These are phyloP conservation scores for Cinclus cinclus DNA, from an alignment of 2,113 vertebrate species.

Conservation along the genomic window DNA sequence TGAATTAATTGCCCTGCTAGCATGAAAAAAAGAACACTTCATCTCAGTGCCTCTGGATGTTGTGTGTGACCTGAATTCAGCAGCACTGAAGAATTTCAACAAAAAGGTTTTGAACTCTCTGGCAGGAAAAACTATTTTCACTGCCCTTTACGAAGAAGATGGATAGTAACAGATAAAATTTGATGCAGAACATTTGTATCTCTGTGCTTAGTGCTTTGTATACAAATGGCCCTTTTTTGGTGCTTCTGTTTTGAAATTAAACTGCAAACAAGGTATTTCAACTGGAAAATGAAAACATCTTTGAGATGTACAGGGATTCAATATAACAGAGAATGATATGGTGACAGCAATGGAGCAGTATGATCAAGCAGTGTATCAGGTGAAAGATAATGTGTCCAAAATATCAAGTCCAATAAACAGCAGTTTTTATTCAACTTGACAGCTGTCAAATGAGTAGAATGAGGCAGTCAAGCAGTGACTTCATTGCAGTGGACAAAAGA, in stretches of 20 bases:
- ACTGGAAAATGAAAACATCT: constrained; percentile 23
- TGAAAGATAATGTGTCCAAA: constrained; percentile 32
- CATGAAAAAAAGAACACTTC: not conserved
- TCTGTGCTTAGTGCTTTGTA: not conserved
- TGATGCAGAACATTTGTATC: not conserved
- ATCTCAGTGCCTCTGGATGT: constrained; percentile 3
- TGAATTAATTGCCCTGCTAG: not conserved
- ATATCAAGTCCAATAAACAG: not conserved
- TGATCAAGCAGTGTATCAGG: not conserved
- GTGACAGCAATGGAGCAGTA: not conserved
- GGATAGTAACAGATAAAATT: constrained; percentile 24
- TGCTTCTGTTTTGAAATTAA: not conserved
- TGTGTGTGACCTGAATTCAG: constrained; percentile 35
- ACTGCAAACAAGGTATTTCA: not conserved
- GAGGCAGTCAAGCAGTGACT: not conserved
- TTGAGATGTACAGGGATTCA: not conserved
- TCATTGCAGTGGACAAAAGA: constrained; percentile 13
- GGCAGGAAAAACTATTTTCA: not conserved
- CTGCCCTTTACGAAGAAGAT: constrained; percentile 3
- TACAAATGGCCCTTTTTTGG: not conserved
- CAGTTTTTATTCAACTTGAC: constrained; percentile 42
- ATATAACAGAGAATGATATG: not conserved
- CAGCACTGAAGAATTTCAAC: not conserved
- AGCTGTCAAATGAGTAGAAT: constrained; percentile 5
- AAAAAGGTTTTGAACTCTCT: constrained; percentile 27